Percentiles rank a stretch among this genome's conserved stretches.
phyloP scores from a whole-genome alignment of 2,113 vertebrate species.

The Talpa occidentalis region DNA sequence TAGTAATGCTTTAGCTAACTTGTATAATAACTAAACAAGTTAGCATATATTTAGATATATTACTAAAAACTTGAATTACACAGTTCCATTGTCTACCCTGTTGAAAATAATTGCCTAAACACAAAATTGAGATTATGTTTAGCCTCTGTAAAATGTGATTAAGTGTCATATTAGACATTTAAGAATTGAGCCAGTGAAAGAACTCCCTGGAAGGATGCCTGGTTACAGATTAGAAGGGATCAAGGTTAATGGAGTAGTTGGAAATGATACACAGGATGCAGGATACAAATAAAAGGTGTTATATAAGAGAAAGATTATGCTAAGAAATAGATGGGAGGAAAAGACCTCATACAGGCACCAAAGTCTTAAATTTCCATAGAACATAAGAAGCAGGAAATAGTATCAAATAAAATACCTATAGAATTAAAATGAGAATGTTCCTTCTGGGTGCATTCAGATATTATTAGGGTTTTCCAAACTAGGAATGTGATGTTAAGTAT shows the following conservation, averaged over 20 bases:
- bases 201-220: conserved; percentile 58
- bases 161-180: conserved; percentile 61
- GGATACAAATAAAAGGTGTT: conserved; percentile 45
- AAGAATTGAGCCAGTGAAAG: conserved; percentile 36
- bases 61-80: background rate
- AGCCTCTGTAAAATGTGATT: conserved; percentile 44
- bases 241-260: conserved; percentile 67
- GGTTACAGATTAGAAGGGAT: conserved; percentile 53
- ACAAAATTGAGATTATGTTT: conserved; percentile 52
- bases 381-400: background rate
- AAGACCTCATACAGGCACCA: background rate
- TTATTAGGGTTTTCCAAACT: background rate
- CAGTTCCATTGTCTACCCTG: background rate
- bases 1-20: background rate
- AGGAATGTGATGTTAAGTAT: background rate
- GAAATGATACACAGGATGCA: conserved; percentile 55
- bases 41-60: background rate
- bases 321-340: background rate
- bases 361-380: conserved; percentile 2
- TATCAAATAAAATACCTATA: background rate
- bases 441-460: background rate
- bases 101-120: conserved; percentile 47
- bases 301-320: conserved; percentile 19
- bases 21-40: background rate
- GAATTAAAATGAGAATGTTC: background rate